A percentile compares a stretch with the other conserved stretches of the same genome.
phyloP scores from a whole-genome alignment of 2,797 vertebrate genomes.

The Ctenosaura bakeri region DNA sequence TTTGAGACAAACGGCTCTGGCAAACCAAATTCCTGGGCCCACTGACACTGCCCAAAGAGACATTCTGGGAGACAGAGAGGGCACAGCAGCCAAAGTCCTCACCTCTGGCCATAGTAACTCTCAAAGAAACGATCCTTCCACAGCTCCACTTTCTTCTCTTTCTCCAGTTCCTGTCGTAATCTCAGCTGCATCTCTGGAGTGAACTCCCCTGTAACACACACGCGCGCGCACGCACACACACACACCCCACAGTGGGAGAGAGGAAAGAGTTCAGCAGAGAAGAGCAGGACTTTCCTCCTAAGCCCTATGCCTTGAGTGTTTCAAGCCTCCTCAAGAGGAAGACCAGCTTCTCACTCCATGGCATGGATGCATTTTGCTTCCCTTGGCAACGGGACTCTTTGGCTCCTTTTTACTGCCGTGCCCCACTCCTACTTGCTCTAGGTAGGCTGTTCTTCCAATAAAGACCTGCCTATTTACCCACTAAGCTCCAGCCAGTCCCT shows the following conservation, averaged over 20 bases:
- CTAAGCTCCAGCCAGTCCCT: too few relatives aligned
- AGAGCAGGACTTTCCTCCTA: neutral
- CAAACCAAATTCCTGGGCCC: too few relatives aligned
- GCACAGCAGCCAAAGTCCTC: conserved; percentile 39
- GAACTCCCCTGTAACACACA: conserved; percentile 88
- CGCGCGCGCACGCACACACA: neutral
- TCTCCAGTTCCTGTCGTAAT: conserved; percentile 96
- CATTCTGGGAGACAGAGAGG: neutral
- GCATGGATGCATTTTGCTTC: neutral
- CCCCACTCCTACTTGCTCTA: neutral
- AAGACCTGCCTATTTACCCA: neutral
- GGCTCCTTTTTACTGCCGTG: too few relatives aligned
- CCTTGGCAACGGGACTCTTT: neutral
- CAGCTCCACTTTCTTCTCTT: conserved; percentile 95
- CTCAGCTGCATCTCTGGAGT: conserved; percentile 96
- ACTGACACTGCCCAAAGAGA: too few relatives aligned
- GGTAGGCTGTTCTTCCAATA: too few relatives aligned
- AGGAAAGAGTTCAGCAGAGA: neutral
- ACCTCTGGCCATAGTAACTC: conserved; percentile 97
- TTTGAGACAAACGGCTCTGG: too few relatives aligned
- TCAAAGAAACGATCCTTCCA: conserved; percentile 98
- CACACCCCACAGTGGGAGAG: neutral
- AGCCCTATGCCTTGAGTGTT: too few relatives aligned
- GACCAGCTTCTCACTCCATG: neutral
- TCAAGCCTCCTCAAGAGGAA: neutral